Evolutionary conservation across 2,113 vertebrate genomes (phyloP).

Genomic region (Oreochromis spilurus): DNA sequence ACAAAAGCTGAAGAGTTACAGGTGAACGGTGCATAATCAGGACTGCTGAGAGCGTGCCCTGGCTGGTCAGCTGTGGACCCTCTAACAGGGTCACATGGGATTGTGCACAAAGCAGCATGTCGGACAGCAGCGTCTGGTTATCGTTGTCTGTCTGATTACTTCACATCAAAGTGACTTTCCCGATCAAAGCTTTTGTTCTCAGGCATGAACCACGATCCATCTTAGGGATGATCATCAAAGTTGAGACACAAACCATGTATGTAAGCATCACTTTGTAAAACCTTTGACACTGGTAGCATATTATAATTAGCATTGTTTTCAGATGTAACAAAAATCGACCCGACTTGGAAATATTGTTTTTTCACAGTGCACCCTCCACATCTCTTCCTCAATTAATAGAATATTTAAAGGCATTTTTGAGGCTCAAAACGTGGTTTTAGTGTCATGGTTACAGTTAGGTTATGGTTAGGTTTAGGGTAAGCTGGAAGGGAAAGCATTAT

Average conservation of each 20-base stretch:
- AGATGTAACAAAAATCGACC: rapidly evolving
- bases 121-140: neutral
- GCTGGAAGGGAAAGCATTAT: neutral
- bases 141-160: neutral
- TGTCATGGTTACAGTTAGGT: neutral
- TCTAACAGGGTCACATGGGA: neutral
- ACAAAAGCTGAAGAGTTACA: neutral
- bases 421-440: neutral
- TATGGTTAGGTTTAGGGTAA: neutral
- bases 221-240: neutral
- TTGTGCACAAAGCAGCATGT: neutral
- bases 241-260: neutral
- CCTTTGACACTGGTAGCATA: neutral
- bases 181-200: neutral
- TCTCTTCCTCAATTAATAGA: neutral
- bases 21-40: neutral
- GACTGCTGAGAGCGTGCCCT: rapidly evolving
- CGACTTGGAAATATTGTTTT: neutral
- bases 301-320: neutral
- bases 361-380: neutral
- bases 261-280: neutral
- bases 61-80: neutral
- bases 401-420: neutral
- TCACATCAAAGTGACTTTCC: neutral
- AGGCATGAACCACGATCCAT: neutral